Evolutionary conservation across 2,888 invertebrate genomes (phyloP), one percentile per base, ranked within the genome.

Genomic region (Sericinus montela): DNA sequence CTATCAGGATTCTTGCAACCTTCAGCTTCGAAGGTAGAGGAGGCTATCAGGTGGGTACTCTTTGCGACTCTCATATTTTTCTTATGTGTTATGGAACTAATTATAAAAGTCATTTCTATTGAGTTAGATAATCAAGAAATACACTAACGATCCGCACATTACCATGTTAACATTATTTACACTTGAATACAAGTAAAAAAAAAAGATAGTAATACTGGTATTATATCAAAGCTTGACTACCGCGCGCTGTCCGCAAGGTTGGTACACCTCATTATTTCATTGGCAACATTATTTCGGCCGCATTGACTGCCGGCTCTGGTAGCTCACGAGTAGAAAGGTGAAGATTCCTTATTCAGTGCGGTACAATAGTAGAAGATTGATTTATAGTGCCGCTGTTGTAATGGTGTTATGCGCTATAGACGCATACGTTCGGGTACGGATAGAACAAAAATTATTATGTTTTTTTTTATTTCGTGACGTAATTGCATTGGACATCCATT

Each of bases 361-460:
- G 62, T 71, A 80, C 75, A 80, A 80, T 79, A 62, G 72, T 60
- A 63, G 56, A 56, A 56, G 74, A 80, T 81, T 85, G 85, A 85
- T 86, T 80, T 84, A 85, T 84, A 72, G 74, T 72, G 69, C 76
- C 76, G 78, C 61, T 59, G 65, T 65, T 61, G 53, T 66, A 61
- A 63, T 58, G 66, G 63, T 63, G 70, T 68, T 69, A 56, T 65
- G 58, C 62, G 58, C 55, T 19, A 63, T 58, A 7, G 32, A n/a
- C 5, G 32, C 11, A 58, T 63, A 60, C 61, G 67, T 48, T 34
- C 52, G 16, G 39, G 36, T 71, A 78, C 49, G 45, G 78, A 63
- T 50, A 67, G 69, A 67, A 69, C 29, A 60, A 11, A 48, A 45
- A 34, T 45, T n/a, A n/a, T n/a, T n/a, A n/a, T n/a, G n/a, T n/a